Percentiles rank a stretch among this genome's conserved stretches.
Conservation (phyloP, 2,888 invertebrate genomes). For the Heliconius sara region DNA sequence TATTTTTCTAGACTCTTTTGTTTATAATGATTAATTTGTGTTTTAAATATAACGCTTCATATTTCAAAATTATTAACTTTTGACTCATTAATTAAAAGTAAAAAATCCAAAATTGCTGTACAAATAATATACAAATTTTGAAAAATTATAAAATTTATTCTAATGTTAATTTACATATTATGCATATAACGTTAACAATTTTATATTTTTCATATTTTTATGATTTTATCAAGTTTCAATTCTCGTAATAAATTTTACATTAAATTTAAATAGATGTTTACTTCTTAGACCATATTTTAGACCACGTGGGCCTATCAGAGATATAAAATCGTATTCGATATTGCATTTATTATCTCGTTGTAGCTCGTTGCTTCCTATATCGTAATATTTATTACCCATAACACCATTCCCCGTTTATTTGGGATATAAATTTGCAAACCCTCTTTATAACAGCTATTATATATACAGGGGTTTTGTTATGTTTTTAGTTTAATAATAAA, state of each 20-base stretch:
- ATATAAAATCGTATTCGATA: slow-evolving; percentile 61
- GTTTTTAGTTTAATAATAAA: not conserved
- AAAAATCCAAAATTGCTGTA: not conserved
- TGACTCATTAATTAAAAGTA: not conserved
- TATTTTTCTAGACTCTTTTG: too few species aligned
- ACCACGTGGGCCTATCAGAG: slow-evolving; percentile 53
- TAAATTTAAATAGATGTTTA: not conserved
- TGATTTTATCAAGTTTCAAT: slow-evolving; percentile 5
- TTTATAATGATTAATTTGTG: not conserved
- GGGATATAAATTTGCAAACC: slow-evolving; percentile 25
- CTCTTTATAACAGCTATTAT: slow-evolving; percentile 22
- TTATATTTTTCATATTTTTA: not conserved
- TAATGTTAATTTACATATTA: not conserved
- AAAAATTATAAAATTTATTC: not conserved
- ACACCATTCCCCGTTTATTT: slow-evolving; percentile 29
- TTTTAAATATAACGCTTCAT: not conserved
- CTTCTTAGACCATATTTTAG: not conserved
- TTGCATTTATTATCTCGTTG: slow-evolving; percentile 57
- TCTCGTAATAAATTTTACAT: not conserved
- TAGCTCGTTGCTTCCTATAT: slow-evolving; percentile 42
- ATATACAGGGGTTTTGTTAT: not conserved
- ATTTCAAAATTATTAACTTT: not conserved
- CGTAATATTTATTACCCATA: slow-evolving; percentile 43
- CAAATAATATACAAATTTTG: not conserved
- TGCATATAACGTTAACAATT: not conserved